Percentiles rank a stretch among this genome's conserved stretches.
These are phyloP conservation scores for Otus sunia DNA, from an alignment of 2,113 vertebrate species.

Conservation along the genomic window DNA sequence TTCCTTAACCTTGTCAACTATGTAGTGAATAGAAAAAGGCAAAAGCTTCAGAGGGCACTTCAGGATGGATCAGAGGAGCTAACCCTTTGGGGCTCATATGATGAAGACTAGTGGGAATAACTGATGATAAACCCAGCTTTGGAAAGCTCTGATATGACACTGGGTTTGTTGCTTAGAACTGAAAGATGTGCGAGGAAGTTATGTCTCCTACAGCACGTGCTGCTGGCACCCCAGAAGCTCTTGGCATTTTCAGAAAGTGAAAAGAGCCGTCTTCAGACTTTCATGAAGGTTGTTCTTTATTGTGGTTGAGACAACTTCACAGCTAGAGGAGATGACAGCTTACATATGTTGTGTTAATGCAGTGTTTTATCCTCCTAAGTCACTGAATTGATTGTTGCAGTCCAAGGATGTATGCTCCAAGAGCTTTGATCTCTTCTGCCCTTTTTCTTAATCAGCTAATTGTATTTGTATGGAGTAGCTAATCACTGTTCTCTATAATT, in stretches of 20 bases:
- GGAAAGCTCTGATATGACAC: background rate
- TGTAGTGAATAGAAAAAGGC: background rate
- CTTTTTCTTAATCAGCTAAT: slow-evolving; percentile 38
- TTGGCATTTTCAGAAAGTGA: slow-evolving; percentile 34
- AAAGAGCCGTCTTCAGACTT: slow-evolving; percentile 1
- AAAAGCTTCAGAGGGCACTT: background rate
- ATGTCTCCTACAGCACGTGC: background rate
- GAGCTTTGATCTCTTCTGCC: slow-evolving; percentile 17
- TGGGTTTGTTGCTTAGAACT: background rate
- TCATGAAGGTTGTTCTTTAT: slow-evolving; percentile 29
- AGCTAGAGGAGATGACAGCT: slow-evolving; percentile 34
- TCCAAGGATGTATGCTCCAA: background rate
- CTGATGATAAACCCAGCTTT: background rate
- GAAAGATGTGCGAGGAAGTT: background rate
- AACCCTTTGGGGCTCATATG: background rate
- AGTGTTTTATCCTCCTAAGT: slow-evolving; percentile 15
- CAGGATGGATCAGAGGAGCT: background rate
- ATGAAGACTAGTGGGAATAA: background rate
- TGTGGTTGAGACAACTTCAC: slow-evolving; percentile 11
- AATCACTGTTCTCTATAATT: slow-evolving; percentile 23
- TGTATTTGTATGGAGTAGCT: slow-evolving; percentile 21
- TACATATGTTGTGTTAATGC: slow-evolving; percentile 17
- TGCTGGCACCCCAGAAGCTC: slow-evolving; percentile 8
- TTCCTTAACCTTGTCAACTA: background rate
- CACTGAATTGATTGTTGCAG: background rate